Conservation (phyloP, 2,113 vertebrate genomes). For the Boleophthalmus pectinirostris region DNA sequence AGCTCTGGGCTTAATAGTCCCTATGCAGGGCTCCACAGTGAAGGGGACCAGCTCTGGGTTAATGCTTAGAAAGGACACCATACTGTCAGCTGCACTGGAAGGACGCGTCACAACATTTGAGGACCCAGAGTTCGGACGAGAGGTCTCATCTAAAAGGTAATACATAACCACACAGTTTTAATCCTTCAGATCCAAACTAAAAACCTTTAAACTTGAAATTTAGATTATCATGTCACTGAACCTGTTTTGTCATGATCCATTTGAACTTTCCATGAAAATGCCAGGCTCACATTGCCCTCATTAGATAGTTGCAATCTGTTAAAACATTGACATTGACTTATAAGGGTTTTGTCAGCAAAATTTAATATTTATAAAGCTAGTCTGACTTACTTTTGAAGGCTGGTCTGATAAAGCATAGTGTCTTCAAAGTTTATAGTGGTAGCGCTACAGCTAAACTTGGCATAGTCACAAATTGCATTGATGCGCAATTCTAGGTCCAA, state of each 20-base stretch:
- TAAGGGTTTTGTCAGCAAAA: not conserved
- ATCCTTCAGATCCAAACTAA: not conserved
- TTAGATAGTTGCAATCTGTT: conserved; percentile 77
- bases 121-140: conserved; percentile 40
- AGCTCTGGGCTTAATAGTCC: conserved; percentile 71
- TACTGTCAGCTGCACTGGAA: conserved; percentile 41
- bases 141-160: conserved; percentile 28
- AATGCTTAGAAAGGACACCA: conserved; percentile 24
- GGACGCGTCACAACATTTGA: conserved; percentile 20
- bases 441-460: conserved; percentile 66
- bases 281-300: conserved; percentile 76
- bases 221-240: conserved; percentile 24
- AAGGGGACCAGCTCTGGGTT: conserved; percentile 52
- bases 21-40: conserved; percentile 77
- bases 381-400: conserved; percentile 80
- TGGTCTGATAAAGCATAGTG: conserved; percentile 84
- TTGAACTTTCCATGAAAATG: conserved; percentile 79
- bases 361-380: not conserved
- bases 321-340: not conserved
- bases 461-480: conserved; percentile 78
- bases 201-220: not conserved
- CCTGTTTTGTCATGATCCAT: conserved; percentile 62
- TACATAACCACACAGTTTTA: conserved; percentile 3
- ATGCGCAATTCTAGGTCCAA: conserved; percentile 78
- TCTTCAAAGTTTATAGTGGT: conserved; percentile 77